Percentiles rank a stretch among this genome's conserved stretches.
phyloP scores from a whole-genome alignment of 2,113 vertebrate genomes.

The Cygnus atratus region DNA sequence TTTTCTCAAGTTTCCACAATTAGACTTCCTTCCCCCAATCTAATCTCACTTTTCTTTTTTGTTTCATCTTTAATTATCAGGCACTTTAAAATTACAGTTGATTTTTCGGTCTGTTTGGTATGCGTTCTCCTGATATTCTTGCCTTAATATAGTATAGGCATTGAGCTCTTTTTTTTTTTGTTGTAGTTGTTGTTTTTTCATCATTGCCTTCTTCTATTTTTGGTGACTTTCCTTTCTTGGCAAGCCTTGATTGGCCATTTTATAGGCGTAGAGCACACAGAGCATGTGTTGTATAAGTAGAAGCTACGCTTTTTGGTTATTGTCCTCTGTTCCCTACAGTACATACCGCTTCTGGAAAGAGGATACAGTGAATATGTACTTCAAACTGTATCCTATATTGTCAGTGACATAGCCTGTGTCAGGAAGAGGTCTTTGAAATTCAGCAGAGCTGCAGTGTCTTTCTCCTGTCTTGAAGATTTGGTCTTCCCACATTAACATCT shows the following conservation, averaged over 20 bases:
- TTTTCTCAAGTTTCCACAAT: not conserved
- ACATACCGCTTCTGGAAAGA: not conserved
- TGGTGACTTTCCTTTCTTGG: not conserved
- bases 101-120: not conserved
- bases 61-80: not conserved
- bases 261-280: not conserved
- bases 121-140: not conserved
- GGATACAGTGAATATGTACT: not conserved
- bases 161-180: not conserved
- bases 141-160: not conserved
- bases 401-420: fast-evolving
- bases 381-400: not conserved
- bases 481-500: not conserved
- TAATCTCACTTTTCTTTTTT: not conserved
- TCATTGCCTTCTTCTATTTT: not conserved
- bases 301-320: not conserved
- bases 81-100: not conserved
- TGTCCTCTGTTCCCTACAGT: not conserved
- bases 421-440: not conserved
- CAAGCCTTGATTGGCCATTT: not conserved
- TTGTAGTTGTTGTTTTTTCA: not conserved
- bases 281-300: not conserved
- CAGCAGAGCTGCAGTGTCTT: not conserved
- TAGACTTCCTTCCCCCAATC: not conserved
- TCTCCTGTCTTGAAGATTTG: not conserved